Evolutionary conservation across 2,888 invertebrate genomes (phyloP).

Genomic region (Unio delphinus): DNA sequence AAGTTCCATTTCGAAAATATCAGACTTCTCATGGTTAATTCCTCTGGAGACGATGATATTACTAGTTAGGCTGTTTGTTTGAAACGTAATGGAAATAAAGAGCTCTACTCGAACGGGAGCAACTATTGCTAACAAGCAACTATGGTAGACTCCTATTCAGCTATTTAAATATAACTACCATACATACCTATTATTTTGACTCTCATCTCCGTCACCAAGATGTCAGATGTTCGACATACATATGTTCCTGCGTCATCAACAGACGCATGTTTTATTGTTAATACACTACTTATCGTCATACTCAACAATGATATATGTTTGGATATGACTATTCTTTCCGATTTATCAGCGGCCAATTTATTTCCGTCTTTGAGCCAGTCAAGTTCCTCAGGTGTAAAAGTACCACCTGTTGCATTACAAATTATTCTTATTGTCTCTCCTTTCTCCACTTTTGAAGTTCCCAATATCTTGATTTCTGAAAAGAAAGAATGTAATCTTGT

Average conservation of each 20-base stretch:
- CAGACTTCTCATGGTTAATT: too few relatives aligned
- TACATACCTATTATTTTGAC: conserved; percentile 39
- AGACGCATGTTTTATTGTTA: conserved; percentile 45
- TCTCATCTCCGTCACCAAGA: conserved; percentile 46
- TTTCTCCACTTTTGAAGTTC: conserved; percentile 41
- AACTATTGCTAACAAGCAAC: too few relatives aligned
- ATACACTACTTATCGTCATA: conserved; percentile 49
- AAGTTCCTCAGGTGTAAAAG: conserved; percentile 51
- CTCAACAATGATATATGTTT: conserved; percentile 49
- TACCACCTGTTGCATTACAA: conserved; percentile 57
- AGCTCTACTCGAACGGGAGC: too few relatives aligned
- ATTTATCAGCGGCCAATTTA: conserved; percentile 43
- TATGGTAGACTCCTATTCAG: background rate
- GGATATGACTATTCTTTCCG: conserved; percentile 40
- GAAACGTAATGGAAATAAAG: too few relatives aligned
- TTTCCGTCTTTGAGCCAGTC: conserved; percentile 57
- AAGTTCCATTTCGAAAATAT: too few relatives aligned
- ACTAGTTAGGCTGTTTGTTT: too few relatives aligned
- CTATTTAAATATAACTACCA: background rate
- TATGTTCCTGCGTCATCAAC: conserved; percentile 50
- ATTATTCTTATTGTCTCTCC: conserved; percentile 43
- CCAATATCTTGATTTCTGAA: conserved; percentile 25
- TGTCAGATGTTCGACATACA: conserved; percentile 51
- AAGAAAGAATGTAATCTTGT: background rate
- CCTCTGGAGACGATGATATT: too few relatives aligned